phyloP scores from a whole-genome alignment of 2,113 vertebrate genomes.

The Pseudopodoces humilis region DNA sequence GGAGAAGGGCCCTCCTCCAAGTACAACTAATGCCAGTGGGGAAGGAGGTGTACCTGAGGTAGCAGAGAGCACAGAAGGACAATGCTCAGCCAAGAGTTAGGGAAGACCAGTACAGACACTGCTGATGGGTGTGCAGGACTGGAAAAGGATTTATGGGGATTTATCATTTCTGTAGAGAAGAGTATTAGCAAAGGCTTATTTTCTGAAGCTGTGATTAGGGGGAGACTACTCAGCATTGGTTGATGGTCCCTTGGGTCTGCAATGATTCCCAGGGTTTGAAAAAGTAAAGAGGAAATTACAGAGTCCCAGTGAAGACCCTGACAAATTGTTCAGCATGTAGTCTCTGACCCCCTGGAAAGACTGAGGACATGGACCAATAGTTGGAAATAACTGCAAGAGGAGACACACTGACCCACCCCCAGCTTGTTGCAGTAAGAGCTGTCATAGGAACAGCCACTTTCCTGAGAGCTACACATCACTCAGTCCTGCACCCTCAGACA shows the following conservation, averaged over 20 bases:
- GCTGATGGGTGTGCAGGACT: neutral
- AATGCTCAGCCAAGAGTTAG: neutral
- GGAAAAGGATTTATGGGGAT: neutral
- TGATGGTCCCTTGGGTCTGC: neutral
- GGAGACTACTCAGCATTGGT: neutral
- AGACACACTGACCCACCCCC: accelerated
- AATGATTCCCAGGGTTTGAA: neutral
- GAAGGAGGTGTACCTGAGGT: neutral
- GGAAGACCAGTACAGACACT: neutral
- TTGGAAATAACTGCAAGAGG: neutral
- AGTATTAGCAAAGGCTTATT: neutral
- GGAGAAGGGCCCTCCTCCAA: neutral
- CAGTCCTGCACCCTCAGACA: neutral
- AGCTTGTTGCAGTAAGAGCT: neutral
- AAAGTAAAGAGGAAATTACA: neutral
- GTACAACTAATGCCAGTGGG: neutral
- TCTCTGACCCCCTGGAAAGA: neutral
- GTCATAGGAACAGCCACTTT: accelerated
- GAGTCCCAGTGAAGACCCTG: neutral
- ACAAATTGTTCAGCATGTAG: neutral
- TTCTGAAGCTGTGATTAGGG: constrained; percentile 20
- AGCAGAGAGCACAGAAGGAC: neutral
- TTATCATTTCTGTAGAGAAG: neutral
- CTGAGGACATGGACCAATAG: neutral
- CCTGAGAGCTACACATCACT: neutral